Base-by-base conservation (phyloP, 2,888 invertebrate genomes). In the Torymus texanus region DNA sequence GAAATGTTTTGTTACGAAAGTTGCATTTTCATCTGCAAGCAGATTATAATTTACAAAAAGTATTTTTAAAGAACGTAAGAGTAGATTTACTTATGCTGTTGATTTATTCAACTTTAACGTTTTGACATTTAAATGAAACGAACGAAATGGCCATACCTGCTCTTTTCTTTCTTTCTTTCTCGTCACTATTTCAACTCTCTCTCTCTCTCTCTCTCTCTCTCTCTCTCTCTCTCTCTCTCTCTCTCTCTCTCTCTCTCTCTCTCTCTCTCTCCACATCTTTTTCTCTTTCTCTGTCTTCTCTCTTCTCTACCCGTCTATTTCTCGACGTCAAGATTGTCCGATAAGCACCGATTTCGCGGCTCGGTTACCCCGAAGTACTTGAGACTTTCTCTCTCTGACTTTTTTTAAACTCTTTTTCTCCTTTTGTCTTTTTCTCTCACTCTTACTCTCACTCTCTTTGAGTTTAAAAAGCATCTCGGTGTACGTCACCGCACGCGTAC, bases 171-270 rank as follows among this genome's bases (percentile, higher is more conserved):
- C 13, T 62, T 29, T 62, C 18, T 29, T 21, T 3, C 10, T 53
- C 12, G 2, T 51, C 5, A 12, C 16, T 63, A n/a, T 13, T 73
- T 41, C 63, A 5, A 55, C 13, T 53, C 51, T 14, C 55, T 72
- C 53, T 61, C 68, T 70, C 41, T 53, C 16, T 58, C 13, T 70
- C 58, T 70, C 58, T 55, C 18, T 24, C 5, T 53, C 24, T 55
- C 14, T 68, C n/a, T 14, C 10, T 21, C 53, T 21, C 11, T 68
- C 66, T 65, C 65, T 84, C 83, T 82, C 62, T 61, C 61, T 75
- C 56, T 29, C 53, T 29, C 16, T 58, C 13, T 70, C 58, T 70
- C 58, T 55, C 18, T 24, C 5, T 53, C 24, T 55, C 14, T 68
- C n/a, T 14, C 10, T 21, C 53, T 21, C 11, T 68, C 66, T 65